These are phyloP conservation scores for Minunthozetes semirufus DNA, from an alignment of 2,888 invertebrate species.

Conservation along the genomic window DNA sequence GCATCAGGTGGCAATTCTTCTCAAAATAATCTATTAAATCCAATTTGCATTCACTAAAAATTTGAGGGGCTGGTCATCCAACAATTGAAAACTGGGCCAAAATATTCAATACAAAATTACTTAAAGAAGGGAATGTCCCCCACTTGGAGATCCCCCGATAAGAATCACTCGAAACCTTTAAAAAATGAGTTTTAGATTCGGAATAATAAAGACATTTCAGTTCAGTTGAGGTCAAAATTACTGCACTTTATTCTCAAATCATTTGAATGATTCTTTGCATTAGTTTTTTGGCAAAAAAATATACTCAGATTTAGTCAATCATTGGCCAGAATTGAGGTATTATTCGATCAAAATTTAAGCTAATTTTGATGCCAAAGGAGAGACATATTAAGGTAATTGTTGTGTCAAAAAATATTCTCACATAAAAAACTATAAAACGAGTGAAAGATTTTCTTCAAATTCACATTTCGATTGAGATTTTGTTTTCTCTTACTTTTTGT, in stretches of 20 bases:
- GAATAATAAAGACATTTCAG: background rate
- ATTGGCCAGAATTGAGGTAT: slow-evolving; percentile 18
- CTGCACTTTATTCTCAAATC: background rate
- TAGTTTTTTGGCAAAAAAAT: background rate
- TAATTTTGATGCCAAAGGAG: slow-evolving; percentile 1
- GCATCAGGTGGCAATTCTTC: too few species aligned
- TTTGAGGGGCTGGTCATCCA: too few species aligned
- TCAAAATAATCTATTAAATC: too few species aligned
- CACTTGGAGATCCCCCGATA: too few species aligned
- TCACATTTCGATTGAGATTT: background rate
- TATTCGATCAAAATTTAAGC: slow-evolving; percentile 3
- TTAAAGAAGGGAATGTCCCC: too few species aligned
- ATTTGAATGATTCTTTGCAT: background rate
- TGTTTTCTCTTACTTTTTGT: too few species aligned
- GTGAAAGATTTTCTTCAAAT: background rate
- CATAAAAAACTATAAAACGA: background rate
- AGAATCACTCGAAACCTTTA: too few species aligned
- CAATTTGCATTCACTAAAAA: too few species aligned
- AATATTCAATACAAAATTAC: too few species aligned
- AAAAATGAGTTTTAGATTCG: too few species aligned
- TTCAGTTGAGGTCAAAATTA: slow-evolving; percentile 16
- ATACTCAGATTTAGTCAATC: background rate
- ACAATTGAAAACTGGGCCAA: too few species aligned
- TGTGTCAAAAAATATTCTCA: slow-evolving; percentile 2
- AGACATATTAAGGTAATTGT: background rate